phyloP scores from a whole-genome alignment of 2,888 invertebrate species.

The Apotomis betuletana region DNA sequence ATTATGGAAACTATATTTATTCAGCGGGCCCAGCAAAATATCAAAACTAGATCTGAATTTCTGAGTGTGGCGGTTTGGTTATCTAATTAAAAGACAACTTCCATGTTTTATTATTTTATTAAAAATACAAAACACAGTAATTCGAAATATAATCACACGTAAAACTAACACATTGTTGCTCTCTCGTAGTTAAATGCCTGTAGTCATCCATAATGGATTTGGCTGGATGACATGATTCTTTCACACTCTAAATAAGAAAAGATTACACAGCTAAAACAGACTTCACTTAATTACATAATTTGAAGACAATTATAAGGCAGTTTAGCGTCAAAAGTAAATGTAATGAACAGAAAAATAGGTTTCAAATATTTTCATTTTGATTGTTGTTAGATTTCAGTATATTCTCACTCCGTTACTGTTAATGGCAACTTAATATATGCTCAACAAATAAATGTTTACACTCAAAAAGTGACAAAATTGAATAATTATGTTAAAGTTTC shows the following conservation, averaged over 20 bases:
- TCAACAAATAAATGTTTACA: too few relatives aligned
- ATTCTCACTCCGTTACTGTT: not conserved
- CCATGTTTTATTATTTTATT: slow-evolving; percentile 26
- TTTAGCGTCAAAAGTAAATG: too few relatives aligned
- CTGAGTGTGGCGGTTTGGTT: not conserved
- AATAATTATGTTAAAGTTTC: not conserved
- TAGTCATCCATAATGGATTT: slow-evolving; percentile 32
- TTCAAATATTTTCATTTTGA: not conserved
- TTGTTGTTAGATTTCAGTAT: not conserved
- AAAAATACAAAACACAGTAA: slow-evolving; percentile 40
- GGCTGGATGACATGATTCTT: slow-evolving; percentile 30
- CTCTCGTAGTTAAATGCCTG: slow-evolving; percentile 39
- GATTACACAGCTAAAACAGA: slow-evolving; percentile 7
- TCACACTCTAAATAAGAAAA: slow-evolving; percentile 29
- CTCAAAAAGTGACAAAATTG: not conserved
- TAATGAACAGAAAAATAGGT: not conserved
- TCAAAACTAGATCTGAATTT: not conserved
- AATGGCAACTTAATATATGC: not conserved
- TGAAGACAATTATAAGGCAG: too few relatives aligned
- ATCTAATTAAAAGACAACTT: slow-evolving; percentile 4
- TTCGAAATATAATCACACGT: slow-evolving; percentile 36
- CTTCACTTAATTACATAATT: not conserved
- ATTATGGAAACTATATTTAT: too few relatives aligned
- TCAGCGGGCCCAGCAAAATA: too few relatives aligned
- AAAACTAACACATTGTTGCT: slow-evolving; percentile 29